Evolutionary conservation across 1,140 invertebrate genomes (phyloP), one percentile per base, ranked within the genome.

Genomic region (Ephestia elutella): DNA sequence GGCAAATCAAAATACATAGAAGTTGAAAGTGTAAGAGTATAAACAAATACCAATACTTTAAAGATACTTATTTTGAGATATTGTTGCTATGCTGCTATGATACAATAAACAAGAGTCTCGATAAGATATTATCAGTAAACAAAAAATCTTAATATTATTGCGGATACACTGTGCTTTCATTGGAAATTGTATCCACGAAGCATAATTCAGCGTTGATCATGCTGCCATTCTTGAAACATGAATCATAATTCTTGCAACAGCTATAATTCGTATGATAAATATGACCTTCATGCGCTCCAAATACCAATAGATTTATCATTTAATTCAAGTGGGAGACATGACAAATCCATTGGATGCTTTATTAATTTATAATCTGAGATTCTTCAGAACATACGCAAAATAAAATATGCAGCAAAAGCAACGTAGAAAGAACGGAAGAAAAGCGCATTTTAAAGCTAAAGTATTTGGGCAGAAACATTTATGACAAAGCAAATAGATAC

Each of bases 251-350:
- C 38, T 44, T 17, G 30, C 30, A 32, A 44, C 38, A 15, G 38
- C 38, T n/a, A 44, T 17, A 15, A 44, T 44, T 44, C n/a, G n/a
- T 44, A 44, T 44, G 38, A 44, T 44, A 44, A 44, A 44, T 44
- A 44, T 44, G n/a, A 7, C 38, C 38, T 13, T 44, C 15, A 0
- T 44, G 38, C 38, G 38, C n/a, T 44, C 38, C 38, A 44, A 44
- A 44, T 44, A 15, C 38, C 38, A 44, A 44, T 44, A 13, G 15
- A 44, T 44, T 44, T 44, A 44, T 44, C 38, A 13, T 44, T 44
- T 44, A 44, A n/a, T n/a, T 44, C 38, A 44, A 44, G 38, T 44
- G 13, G n/a, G 15, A 44, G 38, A 44, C 38, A 44, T 44, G 38
- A 17, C n/a, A 44, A 38, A 38, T 15, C 15, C 15, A 17, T 17